These are phyloP conservation scores for Cremastinae sp. DNA, from an alignment of 2,888 invertebrate species.

Conservation along the genomic window DNA sequence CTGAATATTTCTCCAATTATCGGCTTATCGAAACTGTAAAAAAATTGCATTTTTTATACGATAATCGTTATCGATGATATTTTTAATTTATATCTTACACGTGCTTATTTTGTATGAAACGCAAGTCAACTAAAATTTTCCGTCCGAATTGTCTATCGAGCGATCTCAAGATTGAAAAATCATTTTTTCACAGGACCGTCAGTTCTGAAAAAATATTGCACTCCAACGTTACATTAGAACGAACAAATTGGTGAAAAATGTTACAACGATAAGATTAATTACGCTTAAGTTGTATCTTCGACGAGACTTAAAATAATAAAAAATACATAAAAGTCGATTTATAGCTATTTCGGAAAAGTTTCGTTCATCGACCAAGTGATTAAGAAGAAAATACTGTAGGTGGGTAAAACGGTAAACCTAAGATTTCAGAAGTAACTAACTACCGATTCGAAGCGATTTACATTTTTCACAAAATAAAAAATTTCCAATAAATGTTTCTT, in stretches of 20 bases:
- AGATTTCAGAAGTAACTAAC: constrained; percentile 2
- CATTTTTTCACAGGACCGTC: neutral
- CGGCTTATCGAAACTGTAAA: too few species aligned
- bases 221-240: neutral
- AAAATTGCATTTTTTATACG: too few species aligned
- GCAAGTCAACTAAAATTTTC: neutral
- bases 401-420: constrained; percentile 1
- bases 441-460: neutral
- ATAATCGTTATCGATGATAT: too few species aligned
- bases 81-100: too few species aligned
- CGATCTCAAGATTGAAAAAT: neutral
- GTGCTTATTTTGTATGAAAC: too few species aligned
- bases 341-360: neutral
- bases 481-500: neutral
- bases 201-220: neutral
- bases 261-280: too few species aligned
- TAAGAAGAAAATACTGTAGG: constrained; percentile 17
- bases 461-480: neutral
- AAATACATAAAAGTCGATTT: too few species aligned
- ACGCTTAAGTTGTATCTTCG: too few species aligned
- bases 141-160: neutral
- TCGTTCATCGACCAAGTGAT: neutral
- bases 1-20: too few species aligned
- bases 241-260: too few species aligned
- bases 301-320: too few species aligned